Evolutionary conservation across 2,888 invertebrate species (phyloP).

Genomic region (Lobophora halterata): DNA sequence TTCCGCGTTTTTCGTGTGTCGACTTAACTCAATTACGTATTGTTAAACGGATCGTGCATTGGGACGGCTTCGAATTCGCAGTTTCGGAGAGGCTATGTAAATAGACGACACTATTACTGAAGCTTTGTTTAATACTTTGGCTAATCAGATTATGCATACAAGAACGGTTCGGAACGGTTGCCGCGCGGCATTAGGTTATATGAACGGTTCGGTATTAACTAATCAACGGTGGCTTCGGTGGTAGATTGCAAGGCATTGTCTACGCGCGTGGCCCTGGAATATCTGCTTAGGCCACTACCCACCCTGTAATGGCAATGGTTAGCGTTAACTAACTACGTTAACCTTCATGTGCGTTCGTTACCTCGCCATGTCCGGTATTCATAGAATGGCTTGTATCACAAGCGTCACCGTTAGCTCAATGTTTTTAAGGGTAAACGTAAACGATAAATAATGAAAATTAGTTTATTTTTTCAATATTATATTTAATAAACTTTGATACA

Average conservation of each 20-base stretch:
- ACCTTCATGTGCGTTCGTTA: slow-evolving; percentile 56
- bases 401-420: too few species aligned
- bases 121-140: slow-evolving; percentile 76
- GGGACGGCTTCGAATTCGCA: slow-evolving; percentile 46
- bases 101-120: slow-evolving; percentile 58
- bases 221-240: slow-evolving; percentile 76
- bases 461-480: too few species aligned
- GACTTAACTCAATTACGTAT: slow-evolving; percentile 37
- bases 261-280: slow-evolving; percentile 75
- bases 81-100: slow-evolving; percentile 52
- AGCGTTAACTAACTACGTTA: slow-evolving; percentile 62
- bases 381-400: slow-evolving; percentile 2
- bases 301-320: slow-evolving; percentile 71
- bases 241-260: slow-evolving; percentile 77
- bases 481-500: too few species aligned
- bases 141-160: slow-evolving; percentile 80
- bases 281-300: slow-evolving; percentile 79
- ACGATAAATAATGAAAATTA: too few species aligned
- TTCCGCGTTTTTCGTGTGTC: slow-evolving; percentile 31
- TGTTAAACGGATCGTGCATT: slow-evolving; percentile 45
- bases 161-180: slow-evolving; percentile 68
- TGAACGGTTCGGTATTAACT: slow-evolving; percentile 74
- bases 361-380: slow-evolving; percentile 42
- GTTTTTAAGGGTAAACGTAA: neutral
- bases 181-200: slow-evolving; percentile 65